These are phyloP conservation scores for Fregata magnificens DNA, from an alignment of 2,113 vertebrate species.

Conservation along the genomic window DNA sequence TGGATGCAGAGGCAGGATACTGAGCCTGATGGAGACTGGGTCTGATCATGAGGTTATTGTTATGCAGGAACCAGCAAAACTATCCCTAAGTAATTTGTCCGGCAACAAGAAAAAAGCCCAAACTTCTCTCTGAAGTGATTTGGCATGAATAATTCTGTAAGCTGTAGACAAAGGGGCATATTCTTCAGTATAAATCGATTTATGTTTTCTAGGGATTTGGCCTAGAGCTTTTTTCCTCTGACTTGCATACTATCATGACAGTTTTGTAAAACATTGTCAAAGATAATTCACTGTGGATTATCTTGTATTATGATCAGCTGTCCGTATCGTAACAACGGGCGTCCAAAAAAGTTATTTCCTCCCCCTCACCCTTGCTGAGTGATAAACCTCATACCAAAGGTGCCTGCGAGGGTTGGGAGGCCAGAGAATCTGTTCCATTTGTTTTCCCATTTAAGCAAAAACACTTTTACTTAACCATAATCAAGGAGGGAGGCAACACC, in stretches of 20 bases:
- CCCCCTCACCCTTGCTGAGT: background rate
- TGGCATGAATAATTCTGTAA: background rate
- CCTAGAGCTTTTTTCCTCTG: background rate
- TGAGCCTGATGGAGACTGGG: background rate
- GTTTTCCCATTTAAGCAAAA: conserved; percentile 3
- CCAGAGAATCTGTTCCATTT: background rate
- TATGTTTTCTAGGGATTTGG: conserved; percentile 35
- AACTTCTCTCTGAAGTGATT: background rate
- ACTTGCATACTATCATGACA: background rate
- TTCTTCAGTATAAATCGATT: background rate
- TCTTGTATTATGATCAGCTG: background rate
- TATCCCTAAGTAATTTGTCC: background rate
- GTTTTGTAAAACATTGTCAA: conserved; percentile 35
- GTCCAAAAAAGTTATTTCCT: background rate
- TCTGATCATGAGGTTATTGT: background rate
- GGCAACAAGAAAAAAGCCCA: background rate
- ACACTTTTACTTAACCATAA: background rate
- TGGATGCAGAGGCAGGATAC: background rate
- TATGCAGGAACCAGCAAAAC: background rate
- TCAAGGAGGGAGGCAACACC: background rate
- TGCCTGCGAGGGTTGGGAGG: background rate
- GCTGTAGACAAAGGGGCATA: background rate
- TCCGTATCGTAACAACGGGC: background rate
- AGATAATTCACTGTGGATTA: background rate
- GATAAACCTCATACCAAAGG: background rate